Percentiles rank a stretch among this genome's conserved stretches.
These are phyloP conservation scores for Oreochromis niloticus DNA, from an alignment of 2,113 vertebrate genomes.

Conservation along the genomic window DNA sequence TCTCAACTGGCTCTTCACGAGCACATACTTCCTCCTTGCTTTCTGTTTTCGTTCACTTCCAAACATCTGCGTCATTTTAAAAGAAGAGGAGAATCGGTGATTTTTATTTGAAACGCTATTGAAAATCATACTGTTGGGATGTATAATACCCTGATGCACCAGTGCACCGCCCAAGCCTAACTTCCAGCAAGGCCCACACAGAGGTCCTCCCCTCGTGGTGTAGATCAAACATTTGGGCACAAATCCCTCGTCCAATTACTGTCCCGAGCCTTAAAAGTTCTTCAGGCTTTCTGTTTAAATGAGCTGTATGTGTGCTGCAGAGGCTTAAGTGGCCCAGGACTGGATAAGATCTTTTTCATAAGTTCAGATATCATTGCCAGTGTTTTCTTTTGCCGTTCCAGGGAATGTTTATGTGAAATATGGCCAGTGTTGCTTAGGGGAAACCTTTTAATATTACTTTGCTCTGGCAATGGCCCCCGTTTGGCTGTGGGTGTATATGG, in stretches of 20 bases:
- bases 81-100: background rate
- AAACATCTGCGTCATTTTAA: background rate
- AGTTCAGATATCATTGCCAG: background rate
- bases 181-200: background rate
- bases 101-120: background rate
- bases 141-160: background rate
- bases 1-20: background rate
- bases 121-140: background rate
- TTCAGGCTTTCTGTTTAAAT: background rate
- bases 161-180: background rate
- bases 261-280: background rate
- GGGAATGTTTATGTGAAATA: slow-evolving; percentile 34
- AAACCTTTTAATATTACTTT: background rate
- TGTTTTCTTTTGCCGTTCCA: background rate
- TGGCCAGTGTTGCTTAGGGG: background rate
- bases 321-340: background rate
- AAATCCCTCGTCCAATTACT: background rate
- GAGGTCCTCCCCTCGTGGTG: background rate
- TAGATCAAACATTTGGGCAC: background rate
- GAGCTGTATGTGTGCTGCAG: background rate
- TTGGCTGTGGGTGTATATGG: background rate
- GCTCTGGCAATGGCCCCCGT: background rate
- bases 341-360: background rate
- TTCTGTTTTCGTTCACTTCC: background rate
- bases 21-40: background rate